Conservation (phyloP, 64 coral and sea anemone species). For the Actinia tenebrosa region DNA sequence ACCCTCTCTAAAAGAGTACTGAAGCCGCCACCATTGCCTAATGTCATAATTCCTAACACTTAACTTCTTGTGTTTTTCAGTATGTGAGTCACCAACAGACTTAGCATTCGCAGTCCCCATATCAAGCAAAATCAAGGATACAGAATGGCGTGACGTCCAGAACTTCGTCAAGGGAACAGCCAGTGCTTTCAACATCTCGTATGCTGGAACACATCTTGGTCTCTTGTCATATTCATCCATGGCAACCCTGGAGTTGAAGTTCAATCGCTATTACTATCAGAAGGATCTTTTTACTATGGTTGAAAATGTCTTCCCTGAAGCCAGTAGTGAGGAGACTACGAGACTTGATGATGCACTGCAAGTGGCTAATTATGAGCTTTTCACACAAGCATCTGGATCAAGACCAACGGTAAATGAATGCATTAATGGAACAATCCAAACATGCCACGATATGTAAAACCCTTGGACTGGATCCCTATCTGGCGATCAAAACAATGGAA, state of each 20-base stretch:
- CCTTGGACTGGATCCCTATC: no score
- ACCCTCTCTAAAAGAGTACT: no score
- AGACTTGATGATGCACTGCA: conserved; percentile 75
- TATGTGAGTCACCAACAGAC: conserved; percentile 60
- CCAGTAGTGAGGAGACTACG: conserved; percentile 68
- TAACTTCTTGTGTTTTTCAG: conserved; percentile 20
- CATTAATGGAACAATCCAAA: not conserved
- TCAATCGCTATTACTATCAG: conserved; percentile 80
- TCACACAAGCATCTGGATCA: conserved; percentile 70
- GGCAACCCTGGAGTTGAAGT: conserved; percentile 84
- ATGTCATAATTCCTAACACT: not conserved
- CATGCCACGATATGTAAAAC: not conserved
- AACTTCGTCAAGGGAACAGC: conserved; percentile 80
- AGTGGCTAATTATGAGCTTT: conserved; percentile 87
- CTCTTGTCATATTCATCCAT: conserved; percentile 83
- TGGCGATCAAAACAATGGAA: no score
- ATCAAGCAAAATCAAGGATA: conserved; percentile 90
- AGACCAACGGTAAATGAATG: conserved; percentile 31
- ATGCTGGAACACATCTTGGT: conserved; percentile 84
- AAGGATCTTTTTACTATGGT: conserved; percentile 72
- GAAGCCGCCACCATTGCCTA: no score
- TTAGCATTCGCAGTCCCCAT: conserved; percentile 71
- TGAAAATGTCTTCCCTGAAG: conserved; percentile 90
- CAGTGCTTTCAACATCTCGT: conserved; percentile 77
- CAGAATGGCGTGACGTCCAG: conserved; percentile 80